Conservation (phyloP, 2,797 vertebrate species). For the Sus cebifrons region DNA sequence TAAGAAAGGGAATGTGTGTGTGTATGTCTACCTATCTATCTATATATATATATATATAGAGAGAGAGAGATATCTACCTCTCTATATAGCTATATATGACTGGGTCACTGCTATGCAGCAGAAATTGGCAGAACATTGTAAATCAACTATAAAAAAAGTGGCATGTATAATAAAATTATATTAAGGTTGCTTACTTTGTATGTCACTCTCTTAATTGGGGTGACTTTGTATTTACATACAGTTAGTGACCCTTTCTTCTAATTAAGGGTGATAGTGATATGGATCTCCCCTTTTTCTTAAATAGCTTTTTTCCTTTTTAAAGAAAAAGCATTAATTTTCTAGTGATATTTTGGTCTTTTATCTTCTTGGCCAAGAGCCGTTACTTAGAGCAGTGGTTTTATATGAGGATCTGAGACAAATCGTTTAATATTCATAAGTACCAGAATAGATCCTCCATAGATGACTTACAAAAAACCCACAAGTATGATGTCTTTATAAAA, state of each 20-base stretch:
- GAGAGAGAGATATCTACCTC: no score
- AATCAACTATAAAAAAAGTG: no score
- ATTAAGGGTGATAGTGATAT: slow-evolving; percentile 35
- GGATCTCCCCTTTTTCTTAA: slow-evolving; percentile 70
- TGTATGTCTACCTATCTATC: no score
- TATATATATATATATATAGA: no score
- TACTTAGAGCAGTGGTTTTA: slow-evolving; percentile 72
- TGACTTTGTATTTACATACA: slow-evolving; percentile 20
- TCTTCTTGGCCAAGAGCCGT: slow-evolving; percentile 53
- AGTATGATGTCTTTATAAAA: slow-evolving; percentile 71
- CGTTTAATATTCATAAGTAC: slow-evolving; percentile 79
- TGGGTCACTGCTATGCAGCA: no score
- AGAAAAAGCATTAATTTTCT: slow-evolving; percentile 72
- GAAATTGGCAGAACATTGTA: no score
- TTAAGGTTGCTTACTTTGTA: slow-evolving; percentile 57
- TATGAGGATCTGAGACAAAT: slow-evolving; percentile 69
- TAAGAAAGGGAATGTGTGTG: no score
- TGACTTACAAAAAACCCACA: slow-evolving; percentile 74
- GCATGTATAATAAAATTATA: slow-evolving; percentile 42
- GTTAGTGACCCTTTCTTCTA: slow-evolving; percentile 63
- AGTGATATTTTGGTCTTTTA: slow-evolving; percentile 71
- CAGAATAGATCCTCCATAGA: slow-evolving; percentile 73
- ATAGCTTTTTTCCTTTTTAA: slow-evolving; percentile 59
- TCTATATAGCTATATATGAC: no score
- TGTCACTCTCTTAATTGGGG: slow-evolving; percentile 34